Base-by-base conservation (phyloP, 2,888 invertebrate species). In the Tipula helvola region DNA sequence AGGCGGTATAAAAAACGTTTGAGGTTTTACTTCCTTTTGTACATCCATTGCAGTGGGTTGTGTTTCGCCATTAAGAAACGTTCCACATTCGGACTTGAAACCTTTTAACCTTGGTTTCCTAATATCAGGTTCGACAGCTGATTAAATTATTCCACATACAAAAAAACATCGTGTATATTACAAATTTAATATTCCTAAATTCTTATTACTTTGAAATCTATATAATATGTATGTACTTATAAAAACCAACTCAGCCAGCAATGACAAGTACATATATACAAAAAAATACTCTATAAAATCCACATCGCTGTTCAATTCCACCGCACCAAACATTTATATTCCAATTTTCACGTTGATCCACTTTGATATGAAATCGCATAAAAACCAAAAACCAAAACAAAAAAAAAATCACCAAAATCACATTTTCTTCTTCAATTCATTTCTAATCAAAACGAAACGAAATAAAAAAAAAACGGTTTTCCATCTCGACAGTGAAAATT, bases 291-390 rank as follows among this genome's bases (percentile, higher is more conserved):
- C 28, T 28, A 71, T 71, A 71, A 71, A 71, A 71, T 71, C 71
- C 28, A 18, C 28, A 71, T 71, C 71, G 28, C 28, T 18, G 71
- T 71, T 71, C 71, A 18, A 3, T 71, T 71, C 8, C 10, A n/a
- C 10, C 28, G 28, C 71, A 71, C 71, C 71, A 71, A 71, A 71
- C 71, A 71, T 71, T 71, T 71, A 71, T 71, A 71, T 71, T 71
- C 71, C 71, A 71, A 71, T 71, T 71, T 71, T 71, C 71, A 71
- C 71, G 71, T 71, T 71, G 71, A 71, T 71, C 71, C 71, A 71
- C 71, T 71, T 71, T 71, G 28, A 71, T 71, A 71, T 71, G 7
- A 7, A 57, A 57, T 57, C 5, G 16, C 52, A 57, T 57, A 57
- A 57, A 7, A 39, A 39, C 5, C 5, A 39, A 39, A 39, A 39